Evolutionary conservation across 2,113 vertebrate genomes (phyloP).

Genomic region (Pogonocichla stellata): DNA sequence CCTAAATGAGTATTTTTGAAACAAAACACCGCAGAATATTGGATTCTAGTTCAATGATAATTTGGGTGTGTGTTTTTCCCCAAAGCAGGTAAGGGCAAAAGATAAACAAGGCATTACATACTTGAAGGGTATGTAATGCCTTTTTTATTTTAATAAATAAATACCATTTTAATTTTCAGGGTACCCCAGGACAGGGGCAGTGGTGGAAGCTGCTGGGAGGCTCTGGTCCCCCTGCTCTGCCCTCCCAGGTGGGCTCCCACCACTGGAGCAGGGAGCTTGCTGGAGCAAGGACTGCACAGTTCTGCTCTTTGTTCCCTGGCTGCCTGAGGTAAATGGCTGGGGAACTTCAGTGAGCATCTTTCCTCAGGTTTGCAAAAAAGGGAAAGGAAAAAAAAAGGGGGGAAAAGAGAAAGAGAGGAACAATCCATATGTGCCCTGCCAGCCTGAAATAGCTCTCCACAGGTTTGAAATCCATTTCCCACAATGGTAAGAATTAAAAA

Average conservation of each 20-base stretch:
- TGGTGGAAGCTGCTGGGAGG: neutral
- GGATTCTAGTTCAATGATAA: neutral
- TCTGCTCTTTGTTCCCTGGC: conserved; percentile 36
- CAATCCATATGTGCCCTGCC: conserved; percentile 21
- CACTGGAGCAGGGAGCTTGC: neutral
- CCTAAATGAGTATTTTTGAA: neutral
- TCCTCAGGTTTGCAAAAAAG: neutral
- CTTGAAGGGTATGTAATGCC: neutral
- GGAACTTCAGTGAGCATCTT: conserved; percentile 34
- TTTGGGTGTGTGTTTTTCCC: neutral
- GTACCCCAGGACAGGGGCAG: fast-evolving
- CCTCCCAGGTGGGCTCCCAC: neutral
- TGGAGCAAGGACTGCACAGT: neutral
- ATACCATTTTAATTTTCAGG: neutral
- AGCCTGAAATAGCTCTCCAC: conserved; percentile 46
- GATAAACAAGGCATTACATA: neutral
- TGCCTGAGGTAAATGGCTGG: neutral
- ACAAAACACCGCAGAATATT: neutral
- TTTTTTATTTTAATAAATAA: too few relatives aligned
- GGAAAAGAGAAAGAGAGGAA: neutral
- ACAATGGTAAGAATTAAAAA: conserved; percentile 67
- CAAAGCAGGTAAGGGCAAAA: neutral
- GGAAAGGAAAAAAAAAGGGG: fast-evolving
- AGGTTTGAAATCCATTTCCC: conserved; percentile 57
- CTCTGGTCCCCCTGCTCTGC: neutral